A percentile compares a stretch with the other conserved stretches of the same genome.
Conservation (phyloP, 1,140 invertebrate species). For the Sitodiplosis mosellana region DNA sequence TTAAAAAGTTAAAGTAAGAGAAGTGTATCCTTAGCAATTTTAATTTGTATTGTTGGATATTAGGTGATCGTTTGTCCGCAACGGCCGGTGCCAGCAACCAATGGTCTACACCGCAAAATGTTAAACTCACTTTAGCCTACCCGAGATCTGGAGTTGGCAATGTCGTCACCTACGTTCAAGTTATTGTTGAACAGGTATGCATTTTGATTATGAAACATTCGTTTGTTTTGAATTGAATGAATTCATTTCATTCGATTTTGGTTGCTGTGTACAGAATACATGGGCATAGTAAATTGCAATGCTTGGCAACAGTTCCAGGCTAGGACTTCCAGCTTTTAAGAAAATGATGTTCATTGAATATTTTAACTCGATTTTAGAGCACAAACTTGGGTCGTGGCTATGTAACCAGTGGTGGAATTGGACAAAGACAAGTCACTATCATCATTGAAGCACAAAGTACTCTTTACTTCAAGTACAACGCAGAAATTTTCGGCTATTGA, state of each 20-base stretch:
- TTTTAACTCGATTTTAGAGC: slow-evolving; percentile 13
- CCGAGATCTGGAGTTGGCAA: slow-evolving; percentile 13
- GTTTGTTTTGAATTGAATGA: neutral
- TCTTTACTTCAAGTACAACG: slow-evolving; percentile 15
- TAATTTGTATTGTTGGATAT: too few relatives aligned
- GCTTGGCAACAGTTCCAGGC: too few relatives aligned
- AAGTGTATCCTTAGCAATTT: too few relatives aligned
- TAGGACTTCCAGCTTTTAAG: too few relatives aligned
- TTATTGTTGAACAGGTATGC: slow-evolving; percentile 9
- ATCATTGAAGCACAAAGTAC: slow-evolving; percentile 17
- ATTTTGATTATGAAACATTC: too few relatives aligned
- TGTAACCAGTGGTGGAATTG: slow-evolving; percentile 18
- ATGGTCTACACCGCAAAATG: slow-evolving; percentile 12
- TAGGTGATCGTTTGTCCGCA: slow-evolving; percentile 17
- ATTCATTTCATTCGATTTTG: neutral
- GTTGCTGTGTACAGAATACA: too few relatives aligned
- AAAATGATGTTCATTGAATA: too few relatives aligned
- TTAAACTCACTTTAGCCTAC: slow-evolving; percentile 17
- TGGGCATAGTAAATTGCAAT: too few relatives aligned
- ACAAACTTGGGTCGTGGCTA: slow-evolving; percentile 15
- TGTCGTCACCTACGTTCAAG: slow-evolving; percentile 16
- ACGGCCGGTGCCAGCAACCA: slow-evolving; percentile 13
- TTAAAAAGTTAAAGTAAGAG: too few relatives aligned
- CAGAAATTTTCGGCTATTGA: slow-evolving; percentile 12
- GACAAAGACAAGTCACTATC: slow-evolving; percentile 18